Conservation (phyloP, 2,888 invertebrate species). For the Tetragonula carbonaria region DNA sequence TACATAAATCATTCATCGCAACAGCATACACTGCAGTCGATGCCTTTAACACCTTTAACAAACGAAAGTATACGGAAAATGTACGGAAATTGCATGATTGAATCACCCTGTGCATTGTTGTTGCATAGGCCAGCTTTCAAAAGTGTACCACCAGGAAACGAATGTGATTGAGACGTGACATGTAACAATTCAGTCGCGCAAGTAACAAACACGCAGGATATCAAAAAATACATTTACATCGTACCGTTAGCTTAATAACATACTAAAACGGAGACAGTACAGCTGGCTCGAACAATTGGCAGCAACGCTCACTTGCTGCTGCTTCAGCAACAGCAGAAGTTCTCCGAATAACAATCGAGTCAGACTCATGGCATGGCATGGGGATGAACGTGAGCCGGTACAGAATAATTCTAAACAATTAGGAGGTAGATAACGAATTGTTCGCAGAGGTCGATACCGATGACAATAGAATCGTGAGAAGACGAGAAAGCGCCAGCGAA, state of each 20-base stretch:
- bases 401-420: constrained; percentile 51
- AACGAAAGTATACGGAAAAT: neutral
- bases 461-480: constrained; percentile 60
- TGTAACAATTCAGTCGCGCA: neutral
- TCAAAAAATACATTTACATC: neutral
- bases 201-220: neutral
- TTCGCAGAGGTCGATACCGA: constrained; percentile 79
- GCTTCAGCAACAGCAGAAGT: neutral
- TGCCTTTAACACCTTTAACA: constrained; percentile 10
- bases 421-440: constrained; percentile 76
- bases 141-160: neutral
- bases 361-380: constrained; percentile 64
- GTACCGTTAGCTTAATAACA: constrained; percentile 31
- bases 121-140: neutral
- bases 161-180: neutral
- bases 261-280: constrained; percentile 20
- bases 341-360: constrained; percentile 15
- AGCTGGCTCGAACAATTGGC: constrained; percentile 2
- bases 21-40: neutral
- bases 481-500: constrained; percentile 66
- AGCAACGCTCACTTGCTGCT: constrained; percentile 8
- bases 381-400: constrained; percentile 19
- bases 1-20: neutral
- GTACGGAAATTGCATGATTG: constrained; percentile 26
- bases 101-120: neutral